Evolutionary conservation across 2,113 vertebrate species (phyloP).

Genomic region (Megalops atlanticus): DNA sequence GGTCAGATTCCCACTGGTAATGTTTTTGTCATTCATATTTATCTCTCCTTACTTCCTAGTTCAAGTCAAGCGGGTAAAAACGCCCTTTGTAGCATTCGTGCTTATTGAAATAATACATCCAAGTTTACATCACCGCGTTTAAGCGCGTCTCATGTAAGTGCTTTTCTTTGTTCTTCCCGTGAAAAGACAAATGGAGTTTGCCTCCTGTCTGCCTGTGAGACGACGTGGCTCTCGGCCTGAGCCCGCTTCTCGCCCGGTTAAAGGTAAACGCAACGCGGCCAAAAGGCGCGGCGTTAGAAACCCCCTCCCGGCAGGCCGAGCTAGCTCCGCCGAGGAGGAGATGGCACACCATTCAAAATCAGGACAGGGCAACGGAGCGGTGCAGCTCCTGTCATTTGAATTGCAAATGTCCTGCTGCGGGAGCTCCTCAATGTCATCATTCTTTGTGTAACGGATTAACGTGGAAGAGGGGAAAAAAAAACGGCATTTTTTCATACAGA

Average conservation of each 20-base stretch:
- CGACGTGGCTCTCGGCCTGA: too few relatives aligned
- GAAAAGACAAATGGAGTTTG: neutral
- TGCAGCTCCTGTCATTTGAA: slow-evolving; percentile 54
- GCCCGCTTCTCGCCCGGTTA: neutral
- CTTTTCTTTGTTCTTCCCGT: neutral
- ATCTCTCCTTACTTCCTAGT: too few relatives aligned
- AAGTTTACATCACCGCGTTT: neutral
- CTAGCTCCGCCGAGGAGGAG: slow-evolving; percentile 5
- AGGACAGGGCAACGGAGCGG: neutral
- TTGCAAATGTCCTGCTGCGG: slow-evolving; percentile 67
- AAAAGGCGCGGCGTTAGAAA: neutral
- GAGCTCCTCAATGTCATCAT: slow-evolving; percentile 66
- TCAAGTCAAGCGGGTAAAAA: too few relatives aligned
- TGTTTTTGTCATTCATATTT: too few relatives aligned
- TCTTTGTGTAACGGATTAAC: slow-evolving; percentile 65
- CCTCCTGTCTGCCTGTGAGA: neutral
- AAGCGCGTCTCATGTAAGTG: neutral
- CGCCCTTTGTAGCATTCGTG: neutral
- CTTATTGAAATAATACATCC: neutral
- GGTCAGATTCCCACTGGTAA: too few relatives aligned
- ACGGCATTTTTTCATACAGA: neutral
- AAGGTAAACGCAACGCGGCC: neutral
- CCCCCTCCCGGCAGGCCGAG: neutral
- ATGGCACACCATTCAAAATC: neutral
- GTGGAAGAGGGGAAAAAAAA: slow-evolving; percentile 48